These are phyloP conservation scores for Liasis olivaceus DNA, from an alignment of 2,797 vertebrate genomes.

Conservation along the genomic window DNA sequence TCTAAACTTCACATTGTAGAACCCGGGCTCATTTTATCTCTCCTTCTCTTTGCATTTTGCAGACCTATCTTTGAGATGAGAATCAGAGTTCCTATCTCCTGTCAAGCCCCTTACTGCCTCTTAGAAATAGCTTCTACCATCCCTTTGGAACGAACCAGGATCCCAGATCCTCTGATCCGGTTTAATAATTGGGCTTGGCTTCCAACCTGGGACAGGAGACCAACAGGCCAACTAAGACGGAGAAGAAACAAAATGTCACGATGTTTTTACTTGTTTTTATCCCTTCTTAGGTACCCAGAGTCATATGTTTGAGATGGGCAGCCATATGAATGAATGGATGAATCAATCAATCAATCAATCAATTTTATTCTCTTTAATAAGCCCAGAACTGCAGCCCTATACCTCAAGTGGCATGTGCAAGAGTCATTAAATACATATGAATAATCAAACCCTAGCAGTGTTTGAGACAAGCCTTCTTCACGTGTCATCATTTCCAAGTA, in stretches of 20 bases:
- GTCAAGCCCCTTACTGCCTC: too few species aligned
- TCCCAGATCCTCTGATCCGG: constrained; percentile 1
- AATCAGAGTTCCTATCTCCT: not conserved
- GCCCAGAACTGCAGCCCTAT: not conserved
- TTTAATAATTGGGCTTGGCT: not conserved
- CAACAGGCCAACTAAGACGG: not conserved
- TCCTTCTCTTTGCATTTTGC: too few species aligned
- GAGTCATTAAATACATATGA: not conserved
- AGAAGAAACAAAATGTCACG: not conserved
- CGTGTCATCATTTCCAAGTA: not conserved
- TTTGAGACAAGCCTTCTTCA: not conserved
- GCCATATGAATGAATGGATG: too few species aligned
- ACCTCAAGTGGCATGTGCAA: not conserved
- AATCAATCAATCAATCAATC: too few species aligned
- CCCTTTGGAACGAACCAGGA: not conserved
- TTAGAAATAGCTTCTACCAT: not conserved
- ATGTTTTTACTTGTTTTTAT: too few species aligned
- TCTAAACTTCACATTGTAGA: not conserved
- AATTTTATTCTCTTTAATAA: too few species aligned
- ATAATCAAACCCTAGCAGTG: too few species aligned
- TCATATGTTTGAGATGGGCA: too few species aligned
- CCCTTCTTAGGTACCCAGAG: too few species aligned
- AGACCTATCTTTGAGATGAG: not conserved
- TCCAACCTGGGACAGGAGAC: not conserved
- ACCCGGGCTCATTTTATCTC: not conserved